Evolutionary conservation across 2,888 invertebrate species (phyloP), one percentile per base, ranked within the genome.

Genomic region (Trichopria drosophilae): DNA sequence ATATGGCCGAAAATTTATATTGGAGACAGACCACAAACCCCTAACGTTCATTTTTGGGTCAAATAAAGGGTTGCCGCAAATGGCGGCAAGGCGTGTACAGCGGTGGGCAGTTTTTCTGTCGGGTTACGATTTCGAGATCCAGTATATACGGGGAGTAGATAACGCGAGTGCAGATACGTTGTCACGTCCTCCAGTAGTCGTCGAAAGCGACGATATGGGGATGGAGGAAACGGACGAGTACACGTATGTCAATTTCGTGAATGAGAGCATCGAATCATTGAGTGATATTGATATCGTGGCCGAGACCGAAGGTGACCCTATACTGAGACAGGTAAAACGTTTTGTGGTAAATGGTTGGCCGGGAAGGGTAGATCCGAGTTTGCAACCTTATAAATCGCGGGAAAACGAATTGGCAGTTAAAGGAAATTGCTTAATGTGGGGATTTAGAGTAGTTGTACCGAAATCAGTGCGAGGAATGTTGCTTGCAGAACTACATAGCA

Each of bases 11-110:
- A 22, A 36, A 6, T 63, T 69, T 32, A 61, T 57, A 0, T 46
- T 75, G 3, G n/a, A 64, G 4, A 75, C 73, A 2, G 72, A 75
- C 51, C 67, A 73, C 48, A 63, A 71, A 45, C 73, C 77, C 0
- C 53, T 76, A n/a, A 58, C 42, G 6, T 58, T 55, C 15, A 63
- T 76, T 12, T 64, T 73, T 40, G 36, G 49, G 1, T 16, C 35
- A n/a, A n/a, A n/a, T n/a, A n/a, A n/a, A n/a, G n/a, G n/a, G n/a
- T n/a, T n/a, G n/a, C n/a, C n/a, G n/a, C n/a, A n/a, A n/a, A n/a
- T n/a, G n/a, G n/a, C n/a, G n/a, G n/a, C n/a, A n/a, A n/a, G n/a
- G n/a, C n/a, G 60, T 23, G 59, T 64, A 51, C 64, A 57, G 44
- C 46, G 58, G 35, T 71, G 63, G 66, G 62, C 65, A 5, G 42